Base-by-base conservation (phyloP, 2,113 vertebrate species). In the Strigops habroptila region DNA sequence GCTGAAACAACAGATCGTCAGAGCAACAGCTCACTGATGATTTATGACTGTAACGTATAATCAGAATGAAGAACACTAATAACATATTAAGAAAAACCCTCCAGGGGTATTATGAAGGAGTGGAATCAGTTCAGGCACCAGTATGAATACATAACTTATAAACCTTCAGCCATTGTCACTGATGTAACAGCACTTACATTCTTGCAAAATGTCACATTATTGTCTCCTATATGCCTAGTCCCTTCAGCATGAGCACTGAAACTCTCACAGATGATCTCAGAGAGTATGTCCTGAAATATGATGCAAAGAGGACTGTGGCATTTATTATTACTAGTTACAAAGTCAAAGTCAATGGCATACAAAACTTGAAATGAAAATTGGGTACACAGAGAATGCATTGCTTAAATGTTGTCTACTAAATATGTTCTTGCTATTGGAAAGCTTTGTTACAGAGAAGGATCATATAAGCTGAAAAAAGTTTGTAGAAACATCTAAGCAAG, bases 1-100 rank as follows among this genome's bases (percentile, higher is more conserved):
- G 71, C 90, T 91, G 95, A 93, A 97, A 92, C 79, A 96, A 95
- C 95, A 97, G 92, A 94, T 97, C 96, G 94, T 96, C 93, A 81
- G 89, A 96, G 76, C 65, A 78, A 59, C 60, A 27, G 83, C 52
- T 92, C 64, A 25, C 77, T 49, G 62, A 83, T 93, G 96, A 95
- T 97, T 97, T 97, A 97, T 97, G 28, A 28, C 17, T 27, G 74
- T 74, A 97, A 86, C 92, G 46, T 31, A 82, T 91, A 80, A 92
- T 93, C 85, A 62, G 74, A 97, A 91, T 48, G 82, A 97, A 79
- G 48, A 35, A 77, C 52, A 75, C 17, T 83, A 77, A 82, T 96
- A 95, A 90, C 93, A 59, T 86, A 94, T 95, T 95, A 46, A 83
- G 87, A 86, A 80, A 86, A 55, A 21, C 4, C 33, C 24, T 84